A percentile compares a stretch with the other conserved stretches of the same genome.
phyloP scores from a whole-genome alignment of 1,140 invertebrate species.

The Sycophaga agraensis region DNA sequence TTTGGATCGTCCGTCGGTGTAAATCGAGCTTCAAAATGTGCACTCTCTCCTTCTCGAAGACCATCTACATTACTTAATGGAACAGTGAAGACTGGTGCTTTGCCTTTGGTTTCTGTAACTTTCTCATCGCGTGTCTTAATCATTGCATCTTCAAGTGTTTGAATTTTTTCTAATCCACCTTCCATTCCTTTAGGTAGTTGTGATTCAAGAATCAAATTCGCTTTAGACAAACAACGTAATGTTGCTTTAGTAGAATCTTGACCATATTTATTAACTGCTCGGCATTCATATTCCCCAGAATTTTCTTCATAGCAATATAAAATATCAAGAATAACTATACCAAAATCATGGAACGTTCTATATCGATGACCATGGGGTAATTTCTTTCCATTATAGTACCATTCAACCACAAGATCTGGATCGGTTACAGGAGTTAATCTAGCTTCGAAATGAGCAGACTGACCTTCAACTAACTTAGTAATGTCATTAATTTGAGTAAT shows the following conservation, averaged over 20 bases:
- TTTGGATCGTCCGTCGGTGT: conserved; percentile 93
- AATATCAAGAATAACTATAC: conserved; percentile 94
- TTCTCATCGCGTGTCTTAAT: conserved; percentile 71
- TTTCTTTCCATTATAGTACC: conserved; percentile 93
- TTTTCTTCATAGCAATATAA: conserved; percentile 97
- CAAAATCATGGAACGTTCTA: conserved; percentile 95
- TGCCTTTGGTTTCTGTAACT: conserved; percentile 70
- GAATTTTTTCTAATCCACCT: conserved; percentile 87
- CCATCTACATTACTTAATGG: conserved; percentile 85
- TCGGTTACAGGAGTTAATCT: conserved; percentile 87
- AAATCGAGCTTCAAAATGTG: conserved; percentile 92
- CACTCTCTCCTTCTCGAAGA: conserved; percentile 85
- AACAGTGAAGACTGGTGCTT: conserved; percentile 88
- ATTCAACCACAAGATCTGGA: conserved; percentile 90
- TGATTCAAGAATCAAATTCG: conserved; percentile 90
- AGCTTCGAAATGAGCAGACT: conserved; percentile 93
- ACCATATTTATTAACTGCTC: conserved; percentile 90
- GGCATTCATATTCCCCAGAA: conserved; percentile 88
- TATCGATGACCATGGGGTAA: conserved; percentile 90
- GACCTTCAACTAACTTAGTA: conserved; percentile 83
- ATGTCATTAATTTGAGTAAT: conserved; percentile 83
- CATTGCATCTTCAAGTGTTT: conserved; percentile 86
- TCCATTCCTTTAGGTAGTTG: conserved; percentile 94
- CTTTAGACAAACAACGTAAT: conserved; percentile 84
- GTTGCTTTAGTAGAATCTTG: conserved; percentile 82